Evolutionary conservation across 2,888 invertebrate genomes (phyloP).

Genomic region (Gortyna flavago): DNA sequence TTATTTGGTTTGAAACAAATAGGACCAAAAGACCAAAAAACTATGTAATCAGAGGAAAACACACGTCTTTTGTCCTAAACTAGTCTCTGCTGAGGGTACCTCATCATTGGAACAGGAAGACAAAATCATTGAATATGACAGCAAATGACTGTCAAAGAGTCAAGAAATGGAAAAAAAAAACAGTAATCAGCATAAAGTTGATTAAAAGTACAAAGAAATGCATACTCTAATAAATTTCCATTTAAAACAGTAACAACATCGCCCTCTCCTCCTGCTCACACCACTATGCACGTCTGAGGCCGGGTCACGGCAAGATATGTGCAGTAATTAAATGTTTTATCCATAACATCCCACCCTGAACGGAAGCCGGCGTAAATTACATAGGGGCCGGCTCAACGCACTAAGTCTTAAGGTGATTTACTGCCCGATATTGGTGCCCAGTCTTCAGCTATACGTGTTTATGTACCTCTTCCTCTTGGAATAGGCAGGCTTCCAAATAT

Average conservation of each 20-base stretch:
- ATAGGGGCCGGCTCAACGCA: conserved; percentile 53
- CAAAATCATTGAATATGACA: background rate
- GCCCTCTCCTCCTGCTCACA: background rate
- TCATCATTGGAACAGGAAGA: background rate
- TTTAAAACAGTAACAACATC: background rate
- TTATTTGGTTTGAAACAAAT: background rate
- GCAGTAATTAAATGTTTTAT: conserved; percentile 63
- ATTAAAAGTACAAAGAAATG: background rate
- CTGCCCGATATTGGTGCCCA: conserved; percentile 55
- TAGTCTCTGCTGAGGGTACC: background rate
- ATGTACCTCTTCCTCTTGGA: conserved; percentile 39
- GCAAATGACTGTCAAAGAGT: background rate
- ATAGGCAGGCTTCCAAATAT: conserved; percentile 62
- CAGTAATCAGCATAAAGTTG: background rate
- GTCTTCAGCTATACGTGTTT: conserved; percentile 28
- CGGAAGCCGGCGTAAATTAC: conserved; percentile 50
- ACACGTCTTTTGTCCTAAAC: too few relatives aligned
- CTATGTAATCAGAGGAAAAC: background rate
- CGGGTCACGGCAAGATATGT: conserved; percentile 20
- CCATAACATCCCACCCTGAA: conserved; percentile 41
- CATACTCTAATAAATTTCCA: background rate
- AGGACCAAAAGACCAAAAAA: background rate
- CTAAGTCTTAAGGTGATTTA: conserved; percentile 66
- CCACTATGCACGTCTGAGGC: background rate
- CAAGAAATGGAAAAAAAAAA: background rate